Evolutionary conservation across 2,888 invertebrate genomes (phyloP), one percentile per base, ranked within the genome.

Genomic region (Meiosimyza platycephala): DNA sequence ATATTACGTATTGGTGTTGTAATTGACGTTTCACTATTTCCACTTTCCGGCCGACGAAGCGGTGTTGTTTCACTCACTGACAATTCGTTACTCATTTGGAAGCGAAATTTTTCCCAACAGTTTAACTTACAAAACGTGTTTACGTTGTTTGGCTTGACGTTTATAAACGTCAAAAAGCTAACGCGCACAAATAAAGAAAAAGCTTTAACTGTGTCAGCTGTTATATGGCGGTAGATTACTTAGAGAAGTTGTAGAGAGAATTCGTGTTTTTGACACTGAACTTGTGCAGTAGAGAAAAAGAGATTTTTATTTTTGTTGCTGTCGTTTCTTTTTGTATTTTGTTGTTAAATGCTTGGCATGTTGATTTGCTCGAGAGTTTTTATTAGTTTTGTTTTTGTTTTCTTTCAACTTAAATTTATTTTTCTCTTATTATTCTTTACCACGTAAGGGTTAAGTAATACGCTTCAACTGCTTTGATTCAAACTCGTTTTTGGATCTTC

Each of bases 21-120:
- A 74, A 78, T 74, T 72, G 77, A 78, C 77, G 77, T 78, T 72
- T 70, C 75, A 59, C 74, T 76, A 72, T 72, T 78, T 74, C 79
- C 79, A 78, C 71, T 79, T 62, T 82, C 84, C 72, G 84, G 80
- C 76, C 83, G 84, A 76, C 85, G 84, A 62, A 87, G 80, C 81
- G 86, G 87, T 86, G 87, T 87, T 82, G 85, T 84, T 79, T 87
- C 87, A 79, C 83, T 85, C 79, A 83, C 81, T 76, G 85, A 80
- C 78, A 81, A 81, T 81, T 86, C 84, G 83, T 81, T 86, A 85
- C 86, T 87, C 87, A 86, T 87, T 84, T 76, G 72, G 72, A 40
- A 77, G 76, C 75, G 70, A 72, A 71, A 72, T 66, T 67, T 22
- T 13, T 74, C 48, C 52, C 67, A 76, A 74, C 74, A 72, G 72